A percentile compares a stretch with the other conserved stretches of the same genome.
phyloP scores from a whole-genome alignment of 2,888 invertebrate genomes.

The Ypsolopha scabrella region DNA sequence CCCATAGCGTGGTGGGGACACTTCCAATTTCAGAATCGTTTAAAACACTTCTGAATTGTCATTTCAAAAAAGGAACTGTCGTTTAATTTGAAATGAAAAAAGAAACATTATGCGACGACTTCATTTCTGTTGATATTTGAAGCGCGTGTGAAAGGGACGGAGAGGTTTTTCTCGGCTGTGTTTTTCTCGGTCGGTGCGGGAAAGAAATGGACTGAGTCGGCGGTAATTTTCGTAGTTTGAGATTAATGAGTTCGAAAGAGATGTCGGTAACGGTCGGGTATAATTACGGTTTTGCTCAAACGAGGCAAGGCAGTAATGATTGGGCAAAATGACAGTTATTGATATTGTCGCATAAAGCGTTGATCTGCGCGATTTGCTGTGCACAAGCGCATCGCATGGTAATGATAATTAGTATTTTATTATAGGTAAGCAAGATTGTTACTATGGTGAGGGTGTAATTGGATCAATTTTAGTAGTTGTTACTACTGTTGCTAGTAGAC shows the following conservation, averaged over 20 bases:
- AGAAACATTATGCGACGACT: slow-evolving; percentile 30
- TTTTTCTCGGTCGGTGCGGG: slow-evolving; percentile 29
- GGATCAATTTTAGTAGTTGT: too few relatives aligned
- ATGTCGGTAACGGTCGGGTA: slow-evolving; percentile 45
- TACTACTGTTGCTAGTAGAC: too few relatives aligned
- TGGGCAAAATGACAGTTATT: slow-evolving; percentile 62
- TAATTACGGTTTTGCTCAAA: slow-evolving; percentile 62
- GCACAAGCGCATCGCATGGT: slow-evolving; percentile 34
- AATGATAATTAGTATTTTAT: slow-evolving; percentile 60
- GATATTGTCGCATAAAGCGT: slow-evolving; percentile 54
- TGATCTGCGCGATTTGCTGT: slow-evolving; percentile 34
- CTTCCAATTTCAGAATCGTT: slow-evolving; percentile 37
- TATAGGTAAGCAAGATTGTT: slow-evolving; percentile 26
- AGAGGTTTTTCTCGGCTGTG: slow-evolving; percentile 26
- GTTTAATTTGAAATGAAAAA: slow-evolving; percentile 28
- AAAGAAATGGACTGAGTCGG: slow-evolving; percentile 53
- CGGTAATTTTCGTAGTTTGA: slow-evolving; percentile 31
- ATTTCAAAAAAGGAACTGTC: slow-evolving; percentile 36
- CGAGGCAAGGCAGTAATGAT: slow-evolving; percentile 62
- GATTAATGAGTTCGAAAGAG: slow-evolving; percentile 63
- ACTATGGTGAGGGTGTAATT: too few relatives aligned
- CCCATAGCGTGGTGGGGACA: slow-evolving; percentile 38
- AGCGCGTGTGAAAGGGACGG: slow-evolving; percentile 36
- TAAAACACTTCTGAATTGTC: slow-evolving; percentile 32
- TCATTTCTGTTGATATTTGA: slow-evolving; percentile 28